A percentile compares a stretch with the other conserved stretches of the same genome.
phyloP scores from a whole-genome alignment of 23 tunicate species.

The Oikopleura dioica region DNA sequence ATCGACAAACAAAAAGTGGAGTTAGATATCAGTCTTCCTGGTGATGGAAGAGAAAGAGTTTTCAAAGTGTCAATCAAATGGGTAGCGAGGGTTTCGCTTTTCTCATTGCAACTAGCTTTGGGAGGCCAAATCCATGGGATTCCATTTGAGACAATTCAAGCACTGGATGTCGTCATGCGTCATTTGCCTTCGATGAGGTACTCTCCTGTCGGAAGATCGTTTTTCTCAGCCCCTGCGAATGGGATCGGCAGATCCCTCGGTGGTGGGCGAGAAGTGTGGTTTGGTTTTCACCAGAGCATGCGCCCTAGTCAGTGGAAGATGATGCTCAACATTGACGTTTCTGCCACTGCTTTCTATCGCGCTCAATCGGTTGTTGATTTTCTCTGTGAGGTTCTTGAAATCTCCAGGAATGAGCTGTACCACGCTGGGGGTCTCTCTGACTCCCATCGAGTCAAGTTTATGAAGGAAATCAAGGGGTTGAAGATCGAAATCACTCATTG shows the following conservation, averaged over 20 bases:
- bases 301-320: conserved; percentile 98
- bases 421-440: conserved; percentile 56
- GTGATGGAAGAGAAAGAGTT: conserved; percentile 89
- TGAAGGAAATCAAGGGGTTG: conserved; percentile 85
- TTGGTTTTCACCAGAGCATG: conserved; percentile 98
- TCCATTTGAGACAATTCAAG: conserved; percentile 90
- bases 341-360: conserved; percentile 94
- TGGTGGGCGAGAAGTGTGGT: conserved; percentile 99
- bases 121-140: conserved; percentile 94
- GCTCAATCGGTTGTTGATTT: conserved; percentile 89
- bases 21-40: conserved; percentile 85
- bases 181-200: conserved; percentile 97
- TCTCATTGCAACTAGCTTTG: conserved; percentile 65
- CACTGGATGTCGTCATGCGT: conserved; percentile 93
- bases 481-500: conserved; percentile 99
- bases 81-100: conserved; percentile 84
- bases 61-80: conserved; percentile 87
- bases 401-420: conserved; percentile 44
- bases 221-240: conserved; percentile 97
- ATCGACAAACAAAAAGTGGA: conserved; percentile 97
- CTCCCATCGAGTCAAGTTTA: conserved; percentile 92
- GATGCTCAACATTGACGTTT: conserved; percentile 96
- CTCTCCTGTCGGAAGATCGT: conserved; percentile 93
- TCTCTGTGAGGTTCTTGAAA: conserved; percentile 78
- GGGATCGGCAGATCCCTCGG: conserved; percentile 83